Conservation (phyloP, 2,888 invertebrate genomes). For the Pteria penguin region DNA sequence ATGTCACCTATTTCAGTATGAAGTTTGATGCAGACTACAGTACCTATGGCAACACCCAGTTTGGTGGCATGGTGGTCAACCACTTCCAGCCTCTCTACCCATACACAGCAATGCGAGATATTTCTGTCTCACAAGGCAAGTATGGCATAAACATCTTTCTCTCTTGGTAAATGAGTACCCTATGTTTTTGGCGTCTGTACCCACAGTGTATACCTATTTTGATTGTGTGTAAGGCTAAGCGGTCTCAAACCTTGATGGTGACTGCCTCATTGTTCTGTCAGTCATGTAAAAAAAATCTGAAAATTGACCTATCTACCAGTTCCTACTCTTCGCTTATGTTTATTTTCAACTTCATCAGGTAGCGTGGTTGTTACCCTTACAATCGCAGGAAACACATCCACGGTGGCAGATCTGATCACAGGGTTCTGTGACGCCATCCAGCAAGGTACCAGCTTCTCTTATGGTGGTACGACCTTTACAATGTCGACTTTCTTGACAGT, state of each 20-base stretch:
- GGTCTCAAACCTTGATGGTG: too few relatives aligned
- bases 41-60: constrained; percentile 17
- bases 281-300: too few relatives aligned
- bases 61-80: constrained; percentile 28
- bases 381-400: constrained; percentile 37
- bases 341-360: constrained; percentile 33
- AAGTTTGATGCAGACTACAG: constrained; percentile 44
- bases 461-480: constrained; percentile 29
- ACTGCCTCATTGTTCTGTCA: too few relatives aligned
- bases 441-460: constrained; percentile 34
- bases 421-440: constrained; percentile 37
- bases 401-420: constrained; percentile 20
- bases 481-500: constrained; percentile 41
- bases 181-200: too few relatives aligned
- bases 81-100: constrained; percentile 10
- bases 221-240: too few relatives aligned
- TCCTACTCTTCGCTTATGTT: too few relatives aligned
- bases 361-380: constrained; percentile 46
- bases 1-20: constrained; percentile 30
- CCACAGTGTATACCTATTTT: too few relatives aligned
- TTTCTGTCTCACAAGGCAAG: constrained; percentile 24
- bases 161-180: too few relatives aligned
- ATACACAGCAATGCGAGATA: constrained; percentile 12
- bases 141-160: too few relatives aligned
- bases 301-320: too few relatives aligned